Base-by-base conservation (phyloP, 2,797 vertebrate genomes). In the Parauchenoglanis ngamensis region DNA sequence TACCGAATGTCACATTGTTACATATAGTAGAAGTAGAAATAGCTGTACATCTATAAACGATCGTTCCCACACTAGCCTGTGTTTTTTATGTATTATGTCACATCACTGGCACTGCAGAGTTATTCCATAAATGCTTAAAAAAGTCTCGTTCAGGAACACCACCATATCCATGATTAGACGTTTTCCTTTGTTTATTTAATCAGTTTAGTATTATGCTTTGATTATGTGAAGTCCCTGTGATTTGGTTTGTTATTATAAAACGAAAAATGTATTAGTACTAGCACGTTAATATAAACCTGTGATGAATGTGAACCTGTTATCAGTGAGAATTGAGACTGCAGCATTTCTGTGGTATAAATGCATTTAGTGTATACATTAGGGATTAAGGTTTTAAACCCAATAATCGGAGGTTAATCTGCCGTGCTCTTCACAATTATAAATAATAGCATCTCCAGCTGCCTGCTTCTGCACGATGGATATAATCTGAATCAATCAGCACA, bases 381-480 rank as follows among this genome's bases (percentile, higher is more conserved):
- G 54, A 79, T 59, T 79, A 59, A 1, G 28, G 8, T 59, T 78
- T 25, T 76, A 52, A 28, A 49, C 12, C 12, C 12, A 76, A 25
- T 61, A 80, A 0, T 25, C 5, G 25, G 35, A 61, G 3, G 12
- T n/a, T 46, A 46, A 46, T 10, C 7, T 46, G 7, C 28, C 52
- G 10, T 65, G 68, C 57, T 49, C 13, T 46, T 81, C 23, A 40
- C 56, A 77, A 17, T 31, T n/a, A 54, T 77, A 2, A 54, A 77
- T 19, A 44, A 31, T 35, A 59, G 7, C 49, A 17, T 49, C 59
- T 65, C 52, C 57, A 63, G 78, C 35, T 59, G 44, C n/a, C n/a
- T 68, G n/a, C n/a, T 57, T 85, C 68, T 85, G 86, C 52, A 59
- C 77, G 46, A 56, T 52, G 3, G 25, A 46, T 46, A 49, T 49